These are phyloP conservation scores for Marronus borbonicus DNA, from an alignment of 2,888 invertebrate species.

Conservation along the genomic window DNA sequence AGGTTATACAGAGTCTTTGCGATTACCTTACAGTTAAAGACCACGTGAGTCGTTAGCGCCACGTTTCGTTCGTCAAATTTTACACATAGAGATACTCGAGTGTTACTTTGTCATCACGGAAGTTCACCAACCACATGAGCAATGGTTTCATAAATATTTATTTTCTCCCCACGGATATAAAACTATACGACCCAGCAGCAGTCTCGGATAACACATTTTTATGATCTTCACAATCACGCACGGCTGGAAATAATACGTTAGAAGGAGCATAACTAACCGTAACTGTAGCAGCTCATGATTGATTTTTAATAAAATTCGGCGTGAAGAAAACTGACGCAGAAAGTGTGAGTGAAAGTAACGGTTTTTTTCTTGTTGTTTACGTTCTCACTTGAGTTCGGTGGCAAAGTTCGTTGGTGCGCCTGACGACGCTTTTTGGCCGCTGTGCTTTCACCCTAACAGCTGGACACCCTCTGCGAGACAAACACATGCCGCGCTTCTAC, in stretches of 20 bases:
- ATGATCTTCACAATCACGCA: constrained; percentile 45
- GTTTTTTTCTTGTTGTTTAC: constrained; percentile 27
- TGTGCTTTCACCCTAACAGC: constrained; percentile 55
- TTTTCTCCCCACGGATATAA: constrained; percentile 35
- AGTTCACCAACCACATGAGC: constrained; percentile 48
- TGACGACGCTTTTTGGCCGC: neutral
- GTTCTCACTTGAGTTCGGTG: constrained; percentile 7
- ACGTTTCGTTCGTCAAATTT: constrained; percentile 16
- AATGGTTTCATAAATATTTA: constrained; percentile 45
- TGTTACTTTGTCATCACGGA: constrained; percentile 25
- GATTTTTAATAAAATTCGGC: constrained; percentile 29
- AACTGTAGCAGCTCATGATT: constrained; percentile 16
- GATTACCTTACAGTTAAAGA: neutral
- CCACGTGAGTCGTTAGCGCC: constrained; percentile 35
- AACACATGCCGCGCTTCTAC: constrained; percentile 58
- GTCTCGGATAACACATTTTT: constrained; percentile 47
- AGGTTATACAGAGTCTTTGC: neutral
- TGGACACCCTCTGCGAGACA: constrained; percentile 57
- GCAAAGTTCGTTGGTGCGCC: neutral
- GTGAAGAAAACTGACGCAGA: constrained; percentile 21
- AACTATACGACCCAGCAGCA: constrained; percentile 37
- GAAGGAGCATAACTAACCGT: constrained; percentile 9
- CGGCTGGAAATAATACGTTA: constrained; percentile 25
- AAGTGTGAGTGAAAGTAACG: neutral
- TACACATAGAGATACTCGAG: constrained; percentile 35